Conservation (phyloP, 2,797 vertebrate species). For the Danio jaintianensis region DNA sequence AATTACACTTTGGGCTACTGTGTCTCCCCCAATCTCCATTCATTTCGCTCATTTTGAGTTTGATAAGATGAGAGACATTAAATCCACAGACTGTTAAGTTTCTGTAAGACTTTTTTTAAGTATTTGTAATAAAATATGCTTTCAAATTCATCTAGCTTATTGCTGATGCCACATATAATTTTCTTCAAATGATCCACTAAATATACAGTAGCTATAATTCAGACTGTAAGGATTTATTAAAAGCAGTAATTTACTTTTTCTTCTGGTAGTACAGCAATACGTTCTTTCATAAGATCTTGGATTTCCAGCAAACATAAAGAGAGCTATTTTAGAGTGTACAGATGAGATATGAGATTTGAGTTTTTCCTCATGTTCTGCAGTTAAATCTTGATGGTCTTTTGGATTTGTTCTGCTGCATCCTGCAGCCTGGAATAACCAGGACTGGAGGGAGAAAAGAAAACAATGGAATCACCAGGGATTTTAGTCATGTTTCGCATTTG, state of each 20-base stretch:
- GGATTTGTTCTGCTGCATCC: not conserved
- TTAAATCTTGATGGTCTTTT: conserved; percentile 1
- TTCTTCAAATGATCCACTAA: not conserved
- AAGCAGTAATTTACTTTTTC: conserved; percentile 5
- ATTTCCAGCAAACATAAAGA: conserved; percentile 28
- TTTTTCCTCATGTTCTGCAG: not conserved
- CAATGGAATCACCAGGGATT: conserved; percentile 34
- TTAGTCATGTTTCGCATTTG: conserved; percentile 62
- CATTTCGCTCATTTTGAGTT: conserved; percentile 1
- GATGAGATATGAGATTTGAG: not conserved
- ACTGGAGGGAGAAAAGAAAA: conserved; percentile 1
- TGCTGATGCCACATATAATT: not conserved
- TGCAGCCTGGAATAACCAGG: conserved; percentile 5
- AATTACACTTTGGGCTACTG: conserved; percentile 25
- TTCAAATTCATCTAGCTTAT: not conserved
- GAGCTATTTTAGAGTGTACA: not conserved
- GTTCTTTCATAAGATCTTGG: not conserved
- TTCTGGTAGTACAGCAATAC: not conserved
- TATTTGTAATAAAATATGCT: conserved; percentile 9
- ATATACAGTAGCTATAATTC: not conserved
- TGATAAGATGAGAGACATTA: not conserved
- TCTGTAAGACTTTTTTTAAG: not conserved
- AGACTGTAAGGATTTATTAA: not conserved
- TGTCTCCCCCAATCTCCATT: not conserved
- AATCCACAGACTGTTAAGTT: not conserved